These are phyloP conservation scores for Drosophila gaucha DNA, from an alignment of 2,888 invertebrate species.

Conservation along the genomic window DNA sequence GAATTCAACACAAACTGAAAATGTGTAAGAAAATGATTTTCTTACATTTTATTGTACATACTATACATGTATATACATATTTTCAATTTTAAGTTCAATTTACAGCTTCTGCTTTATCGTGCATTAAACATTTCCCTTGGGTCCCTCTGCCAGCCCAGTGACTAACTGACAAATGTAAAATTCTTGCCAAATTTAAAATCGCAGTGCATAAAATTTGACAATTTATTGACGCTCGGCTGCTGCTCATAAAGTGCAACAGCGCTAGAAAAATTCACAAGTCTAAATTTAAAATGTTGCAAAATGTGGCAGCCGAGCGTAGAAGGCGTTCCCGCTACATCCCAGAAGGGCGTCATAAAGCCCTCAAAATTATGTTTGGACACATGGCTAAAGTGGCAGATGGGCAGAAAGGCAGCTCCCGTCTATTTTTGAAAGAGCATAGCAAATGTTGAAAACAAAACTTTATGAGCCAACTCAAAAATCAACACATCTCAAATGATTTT, in stretches of 20 bases:
- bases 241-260: constrained; percentile 50
- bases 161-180: constrained; percentile 34
- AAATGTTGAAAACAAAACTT: constrained; percentile 23
- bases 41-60: too few relatives aligned
- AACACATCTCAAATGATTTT: constrained; percentile 2
- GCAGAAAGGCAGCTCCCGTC: constrained; percentile 6
- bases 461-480: constrained; percentile 25
- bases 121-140: too few relatives aligned
- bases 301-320: constrained; percentile 44
- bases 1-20: background rate
- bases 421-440: constrained; percentile 23
- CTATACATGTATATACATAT: background rate
- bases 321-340: constrained; percentile 14
- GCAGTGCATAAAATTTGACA: constrained; percentile 79
- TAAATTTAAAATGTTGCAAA: constrained; percentile 67
- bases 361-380: constrained; percentile 46
- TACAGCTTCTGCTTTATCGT: background rate
- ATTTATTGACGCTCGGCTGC: constrained; percentile 79
- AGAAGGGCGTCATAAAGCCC: constrained; percentile 53
- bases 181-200: constrained; percentile 49
- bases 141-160: too few relatives aligned
- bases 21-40: background rate
- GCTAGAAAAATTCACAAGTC: constrained; percentile 50
- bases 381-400: constrained; percentile 14
- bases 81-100: too few relatives aligned